Evolutionary conservation across 2,797 vertebrate genomes (phyloP).

Genomic region (Molossus molossus): DNA sequence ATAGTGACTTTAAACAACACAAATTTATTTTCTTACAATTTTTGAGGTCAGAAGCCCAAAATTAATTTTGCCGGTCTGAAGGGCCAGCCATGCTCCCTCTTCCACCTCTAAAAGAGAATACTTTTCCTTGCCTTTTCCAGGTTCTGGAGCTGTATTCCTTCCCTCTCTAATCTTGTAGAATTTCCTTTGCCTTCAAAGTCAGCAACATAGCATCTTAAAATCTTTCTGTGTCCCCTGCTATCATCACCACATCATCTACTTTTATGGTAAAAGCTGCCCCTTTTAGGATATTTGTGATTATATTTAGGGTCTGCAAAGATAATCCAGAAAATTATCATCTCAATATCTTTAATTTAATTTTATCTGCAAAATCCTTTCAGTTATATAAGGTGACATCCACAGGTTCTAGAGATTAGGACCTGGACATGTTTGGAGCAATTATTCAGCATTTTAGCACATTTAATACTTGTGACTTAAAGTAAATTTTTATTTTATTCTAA

Average conservation of each 20-base stretch:
- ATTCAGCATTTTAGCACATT: neutral
- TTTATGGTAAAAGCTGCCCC: neutral
- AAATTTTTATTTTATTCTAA: neutral
- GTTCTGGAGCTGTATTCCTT: fast-evolving
- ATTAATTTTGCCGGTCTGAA: neutral
- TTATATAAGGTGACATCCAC: neutral
- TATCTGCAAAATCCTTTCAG: neutral
- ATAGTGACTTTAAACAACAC: neutral
- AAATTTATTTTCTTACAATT: neutral
- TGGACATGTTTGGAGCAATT: neutral
- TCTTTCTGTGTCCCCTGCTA: neutral
- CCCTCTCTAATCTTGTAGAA: fast-evolving
- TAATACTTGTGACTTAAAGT: neutral
- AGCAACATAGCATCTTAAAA: neutral
- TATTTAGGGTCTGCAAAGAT: neutral
- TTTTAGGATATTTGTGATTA: neutral
- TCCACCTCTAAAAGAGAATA: too few species aligned
- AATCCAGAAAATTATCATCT: neutral
- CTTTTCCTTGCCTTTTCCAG: neutral
- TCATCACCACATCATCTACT: too few species aligned
- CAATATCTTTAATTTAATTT: neutral
- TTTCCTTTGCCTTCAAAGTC: neutral
- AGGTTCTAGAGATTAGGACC: neutral
- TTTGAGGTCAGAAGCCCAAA: neutral
- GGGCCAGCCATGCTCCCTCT: fast-evolving